Evolutionary conservation across 2,888 invertebrate species (phyloP), one percentile per base, ranked within the genome.

Genomic region (Ichneumoninae sp.): DNA sequence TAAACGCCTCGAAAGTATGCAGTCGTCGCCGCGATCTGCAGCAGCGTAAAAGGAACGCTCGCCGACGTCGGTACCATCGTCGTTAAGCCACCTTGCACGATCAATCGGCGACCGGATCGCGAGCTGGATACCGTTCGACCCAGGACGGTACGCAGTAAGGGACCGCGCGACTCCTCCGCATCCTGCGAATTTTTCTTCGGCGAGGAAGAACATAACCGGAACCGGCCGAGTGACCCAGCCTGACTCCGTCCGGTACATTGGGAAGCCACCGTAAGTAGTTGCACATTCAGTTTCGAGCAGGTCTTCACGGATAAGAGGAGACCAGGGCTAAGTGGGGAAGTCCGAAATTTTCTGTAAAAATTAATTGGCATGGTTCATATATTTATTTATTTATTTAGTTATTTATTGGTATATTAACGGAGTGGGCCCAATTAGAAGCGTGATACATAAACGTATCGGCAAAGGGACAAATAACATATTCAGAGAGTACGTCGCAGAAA

Each of bases 11-110:
- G 88, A 88, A 87, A 86, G 88, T 57, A 16, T 90, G 88, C 93
- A 93, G 92, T 93, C 89, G 88, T 86, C 87, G 88, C 86, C 89
- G 90, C 88, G 91, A 91, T 90, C 92, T 89, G 86, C 88, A 88
- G 57, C 57, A 89, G 57, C 57, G 57, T 26, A 89, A 88, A 89
- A 86, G 83, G 84, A 82, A 81, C 83, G 83, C 70, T 85, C 69
- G 44, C 50, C 22, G 57, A 22, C 57, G 3, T 57, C 22, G 22
- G 57, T 57, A 26, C 13, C 16, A 57, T 30, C 7, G 57, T 6
- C 44, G 71, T 40, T 57, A 3, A 13, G 44, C 50, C 57, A 75
- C 44, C 73, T 40, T 57, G 26, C 26, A 22, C 10, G 13, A 57
- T 19, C 8, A 1, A 57, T 19, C 10, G 19, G 52, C 52, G 40